Conservation (phyloP, 1,140 invertebrate genomes). For the Chlorops oryzae region DNA sequence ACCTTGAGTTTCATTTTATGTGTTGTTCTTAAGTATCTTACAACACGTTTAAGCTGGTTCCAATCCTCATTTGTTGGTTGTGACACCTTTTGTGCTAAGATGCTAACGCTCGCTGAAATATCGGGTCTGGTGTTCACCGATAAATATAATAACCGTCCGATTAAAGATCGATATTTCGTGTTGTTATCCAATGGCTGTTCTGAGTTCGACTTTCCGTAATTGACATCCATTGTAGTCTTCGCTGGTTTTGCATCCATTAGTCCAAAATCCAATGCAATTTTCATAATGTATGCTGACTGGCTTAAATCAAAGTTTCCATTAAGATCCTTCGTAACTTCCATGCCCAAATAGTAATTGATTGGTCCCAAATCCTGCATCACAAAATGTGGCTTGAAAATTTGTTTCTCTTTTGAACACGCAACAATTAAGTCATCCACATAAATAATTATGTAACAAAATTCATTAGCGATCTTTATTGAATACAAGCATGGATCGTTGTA, state of each 20-base stretch:
- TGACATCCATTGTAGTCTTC: conserved; percentile 13
- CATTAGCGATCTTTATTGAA: conserved; percentile 8
- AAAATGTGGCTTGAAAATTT: conserved; percentile 14
- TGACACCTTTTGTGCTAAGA: conserved; percentile 41
- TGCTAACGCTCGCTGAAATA: conserved; percentile 21
- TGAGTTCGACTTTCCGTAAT: conserved; percentile 15
- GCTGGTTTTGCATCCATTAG: conserved; percentile 21
- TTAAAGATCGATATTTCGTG: conserved; percentile 13
- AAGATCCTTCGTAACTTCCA: conserved; percentile 17
- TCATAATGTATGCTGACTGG: conserved; percentile 28
- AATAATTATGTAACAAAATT: not conserved
- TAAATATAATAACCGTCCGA: conserved; percentile 18
- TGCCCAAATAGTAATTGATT: conserved; percentile 28
- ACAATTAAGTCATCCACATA: conserved; percentile 18
- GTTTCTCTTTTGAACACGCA: not conserved
- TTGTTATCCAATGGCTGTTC: not conserved
- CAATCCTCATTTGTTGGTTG: conserved; percentile 38
- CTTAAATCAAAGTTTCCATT: conserved; percentile 10
- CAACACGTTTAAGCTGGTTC: conserved; percentile 36
- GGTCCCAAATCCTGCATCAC: conserved; percentile 28
- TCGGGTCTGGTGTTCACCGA: conserved; percentile 19
- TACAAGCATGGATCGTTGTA: conserved; percentile 19
- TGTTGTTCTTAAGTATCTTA: conserved; percentile 48
- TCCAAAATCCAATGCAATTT: conserved; percentile 35
- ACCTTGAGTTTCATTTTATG: no score